These are phyloP conservation scores for Drosophila bocki DNA, from an alignment of 1,140 invertebrate species.

Conservation along the genomic window DNA sequence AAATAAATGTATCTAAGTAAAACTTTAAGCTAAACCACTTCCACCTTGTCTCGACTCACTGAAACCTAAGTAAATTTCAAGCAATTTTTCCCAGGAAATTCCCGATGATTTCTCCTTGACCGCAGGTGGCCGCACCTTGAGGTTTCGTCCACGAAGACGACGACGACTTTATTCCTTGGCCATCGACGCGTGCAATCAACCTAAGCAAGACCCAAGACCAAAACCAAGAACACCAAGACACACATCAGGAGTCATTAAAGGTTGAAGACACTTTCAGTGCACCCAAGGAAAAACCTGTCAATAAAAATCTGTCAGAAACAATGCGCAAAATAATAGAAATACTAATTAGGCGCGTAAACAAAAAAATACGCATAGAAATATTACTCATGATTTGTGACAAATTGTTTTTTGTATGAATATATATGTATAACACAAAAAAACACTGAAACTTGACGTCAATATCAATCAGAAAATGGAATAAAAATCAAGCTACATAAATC, in stretches of 20 bases:
- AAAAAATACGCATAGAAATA: conserved; percentile 2
- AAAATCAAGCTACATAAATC: conserved; percentile 31
- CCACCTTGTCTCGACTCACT: conserved; percentile 15
- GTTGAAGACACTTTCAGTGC: conserved; percentile 24
- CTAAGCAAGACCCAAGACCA: conserved; percentile 30
- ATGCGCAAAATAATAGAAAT: conserved; percentile 17
- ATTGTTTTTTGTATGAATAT: conserved; percentile 41
- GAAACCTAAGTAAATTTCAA: conserved; percentile 28
- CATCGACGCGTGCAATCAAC: conserved; percentile 69
- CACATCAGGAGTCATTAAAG: conserved; percentile 29
- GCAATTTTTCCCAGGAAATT: conserved; percentile 28
- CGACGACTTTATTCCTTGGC: conserved; percentile 26
- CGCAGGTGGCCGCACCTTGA: conserved; percentile 23
- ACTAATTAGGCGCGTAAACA: conserved; percentile 24
- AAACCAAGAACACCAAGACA: conserved; percentile 12
- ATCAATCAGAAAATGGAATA: conserved; percentile 30
- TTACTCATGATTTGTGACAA: conserved; percentile 64
- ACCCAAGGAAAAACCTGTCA: conserved; percentile 45
- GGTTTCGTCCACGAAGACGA: conserved; percentile 19
- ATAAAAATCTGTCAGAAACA: conserved; percentile 52
- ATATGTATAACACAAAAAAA: not conserved
- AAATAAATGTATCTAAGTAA: not conserved
- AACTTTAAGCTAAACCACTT: conserved; percentile 17
- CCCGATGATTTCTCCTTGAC: conserved; percentile 44
- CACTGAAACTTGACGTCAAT: conserved; percentile 47